Conservation (phyloP, 2,113 vertebrate species). For the Nerophis ophidion region DNA sequence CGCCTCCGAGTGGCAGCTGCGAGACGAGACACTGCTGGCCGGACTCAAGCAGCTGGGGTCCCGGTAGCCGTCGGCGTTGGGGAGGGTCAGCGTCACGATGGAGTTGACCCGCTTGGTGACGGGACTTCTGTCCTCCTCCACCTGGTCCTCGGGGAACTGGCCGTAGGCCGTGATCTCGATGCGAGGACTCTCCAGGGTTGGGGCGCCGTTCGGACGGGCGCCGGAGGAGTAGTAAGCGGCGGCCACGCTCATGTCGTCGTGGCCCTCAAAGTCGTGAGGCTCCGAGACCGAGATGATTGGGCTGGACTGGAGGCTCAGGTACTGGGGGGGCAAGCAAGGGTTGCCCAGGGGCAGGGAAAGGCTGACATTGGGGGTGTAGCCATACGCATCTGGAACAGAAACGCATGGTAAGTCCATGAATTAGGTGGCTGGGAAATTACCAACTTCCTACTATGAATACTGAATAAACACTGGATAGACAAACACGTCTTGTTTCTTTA, state of each 20-base stretch:
- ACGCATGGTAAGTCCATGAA: constrained; percentile 14
- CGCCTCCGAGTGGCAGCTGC: constrained; percentile 93
- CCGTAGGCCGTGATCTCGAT: constrained; percentile 95
- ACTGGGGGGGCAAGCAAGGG: constrained; percentile 79
- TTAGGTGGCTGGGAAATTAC: too few species aligned
- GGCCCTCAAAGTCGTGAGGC: constrained; percentile 73
- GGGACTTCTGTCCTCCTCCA: constrained; percentile 75
- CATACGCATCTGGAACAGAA: constrained; percentile 83
- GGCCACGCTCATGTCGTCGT: constrained; percentile 69
- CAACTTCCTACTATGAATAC: too few species aligned
- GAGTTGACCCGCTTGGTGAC: constrained; percentile 76
- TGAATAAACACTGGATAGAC: too few species aligned
- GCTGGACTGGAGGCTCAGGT: constrained; percentile 84
- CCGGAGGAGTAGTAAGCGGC: constrained; percentile 74
- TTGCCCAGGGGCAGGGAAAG: constrained; percentile 79
- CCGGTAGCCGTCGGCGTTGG: constrained; percentile 83
- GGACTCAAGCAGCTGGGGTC: constrained; percentile 94
- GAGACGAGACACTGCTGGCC: constrained; percentile 92
- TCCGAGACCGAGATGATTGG: constrained; percentile 78
- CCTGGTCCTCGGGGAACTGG: constrained; percentile 83
- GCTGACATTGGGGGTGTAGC: constrained; percentile 78
- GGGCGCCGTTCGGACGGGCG: constrained; percentile 79
- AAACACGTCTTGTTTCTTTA: too few species aligned
- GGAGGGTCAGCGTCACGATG: constrained; percentile 86
- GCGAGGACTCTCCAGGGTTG: constrained; percentile 87